Base-by-base conservation (phyloP, 2,797 vertebrate genomes). In the Fringilla coelebs region DNA sequence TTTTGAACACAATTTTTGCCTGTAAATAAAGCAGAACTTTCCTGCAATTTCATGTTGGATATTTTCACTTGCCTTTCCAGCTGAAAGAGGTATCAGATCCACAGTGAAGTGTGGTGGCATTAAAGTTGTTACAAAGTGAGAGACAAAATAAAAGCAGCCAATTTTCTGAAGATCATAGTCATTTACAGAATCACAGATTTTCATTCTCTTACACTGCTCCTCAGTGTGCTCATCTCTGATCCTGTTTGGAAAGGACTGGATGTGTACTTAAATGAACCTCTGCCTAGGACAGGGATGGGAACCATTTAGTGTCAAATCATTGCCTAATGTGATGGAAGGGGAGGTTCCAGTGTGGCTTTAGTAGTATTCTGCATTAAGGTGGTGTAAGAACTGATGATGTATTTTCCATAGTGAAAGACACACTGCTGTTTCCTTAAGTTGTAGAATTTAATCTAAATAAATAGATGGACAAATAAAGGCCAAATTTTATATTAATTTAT, bases 141-240 rank as follows among this genome's bases (percentile, higher is more conserved):
- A 84, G 17, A 32, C 13, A 72, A 89, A 88, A 45, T 34, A 43
- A 46, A 68, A 82, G 22, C 9, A 7, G 22, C 12, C 0, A 48
- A 3, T 76, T 85, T 90, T 76, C 43, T 79, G 55, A 38, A 82
- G 34, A 43, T 58, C 22, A 3, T 9, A 45, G 32, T 54, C 19
- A 62, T 75, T 68, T 57, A n/a, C 34, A 82, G 74, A 72, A 91
- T 46, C 43, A 10, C 24, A 21, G 36, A 19, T 85, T 58, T 82
- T 65, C 45, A 0, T 74, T 92, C 58, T 81, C 8, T 51, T 65
- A 5, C 6, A 4, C 26, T 60, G 10, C 57, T 52, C 0, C 1
- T 74, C 0, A 0, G 15, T 62, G 16, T 54, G 32, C 40, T 87
- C 63, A 18, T 48, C 13, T 22, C 13, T 85, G 46, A n/a, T 58